phyloP scores from a whole-genome alignment of 1,140 invertebrate species.

The Caenorhabditis remanei region DNA sequence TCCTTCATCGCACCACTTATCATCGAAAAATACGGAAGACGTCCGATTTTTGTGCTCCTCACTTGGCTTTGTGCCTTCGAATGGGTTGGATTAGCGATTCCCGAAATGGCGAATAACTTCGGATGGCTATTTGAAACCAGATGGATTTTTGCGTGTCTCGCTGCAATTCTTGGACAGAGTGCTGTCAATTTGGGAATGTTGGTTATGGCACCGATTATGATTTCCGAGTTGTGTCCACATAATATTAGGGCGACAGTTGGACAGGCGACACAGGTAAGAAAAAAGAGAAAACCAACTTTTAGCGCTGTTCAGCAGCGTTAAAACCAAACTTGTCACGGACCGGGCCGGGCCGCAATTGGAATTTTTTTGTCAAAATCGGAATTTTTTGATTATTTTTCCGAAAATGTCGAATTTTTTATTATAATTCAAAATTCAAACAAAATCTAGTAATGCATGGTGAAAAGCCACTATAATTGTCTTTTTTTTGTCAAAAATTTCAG shows the following conservation, averaged over 20 bases:
- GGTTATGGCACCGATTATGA: conserved; percentile 62
- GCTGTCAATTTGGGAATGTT: conserved; percentile 62
- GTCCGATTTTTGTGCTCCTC: conserved; percentile 57
- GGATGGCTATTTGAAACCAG: neutral
- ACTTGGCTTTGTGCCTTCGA: conserved; percentile 59
- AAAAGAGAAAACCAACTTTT: neutral
- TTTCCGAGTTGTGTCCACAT: conserved; percentile 62
- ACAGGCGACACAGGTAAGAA: conserved; percentile 17
- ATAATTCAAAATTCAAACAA: too few species aligned
- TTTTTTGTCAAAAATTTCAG: too few species aligned
- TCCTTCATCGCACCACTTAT: conserved; percentile 56
- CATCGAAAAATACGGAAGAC: conserved; percentile 50
- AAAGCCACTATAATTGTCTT: too few species aligned
- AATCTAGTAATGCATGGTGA: too few species aligned
- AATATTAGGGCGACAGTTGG: conserved; percentile 57
- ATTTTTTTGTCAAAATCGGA: too few species aligned
- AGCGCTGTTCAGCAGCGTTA: too few species aligned
- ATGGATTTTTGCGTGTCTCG: conserved; percentile 50
- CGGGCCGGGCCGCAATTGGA: too few species aligned
- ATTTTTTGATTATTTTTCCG: too few species aligned
- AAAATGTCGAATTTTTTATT: too few species aligned
- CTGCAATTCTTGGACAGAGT: conserved; percentile 54
- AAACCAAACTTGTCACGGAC: too few species aligned
- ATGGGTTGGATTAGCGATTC: conserved; percentile 54
- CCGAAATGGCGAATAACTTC: conserved; percentile 45